Evolutionary conservation across 2,888 invertebrate species (phyloP).

Genomic region (Boloria euphrosyne): DNA sequence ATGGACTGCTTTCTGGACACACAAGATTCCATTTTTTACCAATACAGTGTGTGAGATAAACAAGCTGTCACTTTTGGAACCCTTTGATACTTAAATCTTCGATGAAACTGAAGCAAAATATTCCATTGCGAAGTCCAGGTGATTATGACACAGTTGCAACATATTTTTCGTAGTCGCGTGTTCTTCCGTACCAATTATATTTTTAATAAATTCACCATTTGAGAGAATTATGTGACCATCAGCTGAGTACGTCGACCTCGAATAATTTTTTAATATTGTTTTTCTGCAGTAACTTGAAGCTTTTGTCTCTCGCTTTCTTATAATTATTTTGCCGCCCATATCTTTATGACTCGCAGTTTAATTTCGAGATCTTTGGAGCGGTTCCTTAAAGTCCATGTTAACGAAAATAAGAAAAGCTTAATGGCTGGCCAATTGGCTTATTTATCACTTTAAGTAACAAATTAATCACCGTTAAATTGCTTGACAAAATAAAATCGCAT

Average conservation of each 20-base stretch:
- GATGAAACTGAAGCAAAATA: neutral
- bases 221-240: conserved; percentile 35
- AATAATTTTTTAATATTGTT: conserved; percentile 29
- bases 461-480: conserved; percentile 52
- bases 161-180: conserved; percentile 48
- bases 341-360: conserved; percentile 33
- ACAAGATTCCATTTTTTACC: conserved; percentile 66
- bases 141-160: conserved; percentile 47
- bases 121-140: conserved; percentile 19
- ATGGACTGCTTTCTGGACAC: conserved; percentile 65
- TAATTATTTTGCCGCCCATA: conserved; percentile 35
- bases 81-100: conserved; percentile 40
- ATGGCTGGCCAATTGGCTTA: conserved; percentile 44
- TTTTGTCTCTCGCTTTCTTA: conserved; percentile 36
- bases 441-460: conserved; percentile 51
- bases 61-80: conserved; percentile 60
- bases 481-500: conserved; percentile 53
- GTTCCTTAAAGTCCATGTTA: conserved; percentile 23
- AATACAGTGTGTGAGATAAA: conserved; percentile 63
- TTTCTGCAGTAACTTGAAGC: conserved; percentile 27
- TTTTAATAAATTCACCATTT: conserved; percentile 52
- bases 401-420: conserved; percentile 26
- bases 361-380: conserved; percentile 24
- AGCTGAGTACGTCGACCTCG: conserved; percentile 45
- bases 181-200: conserved; percentile 54